These are phyloP conservation scores for Thryonomys swinderianus DNA, from an alignment of 2,113 vertebrate species.

Conservation along the genomic window DNA sequence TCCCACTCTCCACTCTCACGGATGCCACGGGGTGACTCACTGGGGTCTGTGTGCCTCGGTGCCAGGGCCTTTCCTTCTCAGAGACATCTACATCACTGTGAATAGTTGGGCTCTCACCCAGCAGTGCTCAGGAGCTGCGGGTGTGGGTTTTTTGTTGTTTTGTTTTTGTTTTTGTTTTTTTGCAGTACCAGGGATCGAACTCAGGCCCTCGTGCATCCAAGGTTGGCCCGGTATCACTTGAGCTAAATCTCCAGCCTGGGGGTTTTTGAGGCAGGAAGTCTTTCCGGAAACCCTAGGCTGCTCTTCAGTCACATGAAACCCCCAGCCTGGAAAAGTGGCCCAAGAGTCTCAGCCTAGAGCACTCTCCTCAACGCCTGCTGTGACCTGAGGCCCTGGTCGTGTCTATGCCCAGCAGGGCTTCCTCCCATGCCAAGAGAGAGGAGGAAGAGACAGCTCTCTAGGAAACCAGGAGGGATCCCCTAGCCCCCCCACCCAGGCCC, in stretches of 20 bases:
- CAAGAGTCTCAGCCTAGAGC: fast-evolving
- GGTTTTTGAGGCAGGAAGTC: not conserved
- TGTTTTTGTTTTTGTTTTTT: no score
- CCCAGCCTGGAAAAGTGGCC: not conserved
- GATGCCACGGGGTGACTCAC: no score
- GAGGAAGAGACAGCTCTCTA: not conserved
- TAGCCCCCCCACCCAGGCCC: not conserved
- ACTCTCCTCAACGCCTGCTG: not conserved
- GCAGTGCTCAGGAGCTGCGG: not conserved
- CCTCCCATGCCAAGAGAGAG: not conserved
- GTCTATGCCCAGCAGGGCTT: not conserved
- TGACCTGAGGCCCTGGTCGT: not conserved
- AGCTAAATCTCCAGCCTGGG: no score
- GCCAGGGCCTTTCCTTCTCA: not conserved
- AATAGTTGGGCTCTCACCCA: no score
- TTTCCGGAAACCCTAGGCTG: not conserved
- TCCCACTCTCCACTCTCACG: not conserved
- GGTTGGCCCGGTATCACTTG: no score
- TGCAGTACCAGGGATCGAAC: no score
- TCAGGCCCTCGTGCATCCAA: no score
- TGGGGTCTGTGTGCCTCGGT: not conserved
- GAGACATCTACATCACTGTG: not conserved
- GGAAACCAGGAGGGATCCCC: not conserved
- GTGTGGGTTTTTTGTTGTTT: no score
- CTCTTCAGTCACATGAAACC: not conserved